Percentiles rank a stretch among this genome's conserved stretches.
Conservation (phyloP, 2,113 vertebrate genomes). For the Nerophis ophidion region DNA sequence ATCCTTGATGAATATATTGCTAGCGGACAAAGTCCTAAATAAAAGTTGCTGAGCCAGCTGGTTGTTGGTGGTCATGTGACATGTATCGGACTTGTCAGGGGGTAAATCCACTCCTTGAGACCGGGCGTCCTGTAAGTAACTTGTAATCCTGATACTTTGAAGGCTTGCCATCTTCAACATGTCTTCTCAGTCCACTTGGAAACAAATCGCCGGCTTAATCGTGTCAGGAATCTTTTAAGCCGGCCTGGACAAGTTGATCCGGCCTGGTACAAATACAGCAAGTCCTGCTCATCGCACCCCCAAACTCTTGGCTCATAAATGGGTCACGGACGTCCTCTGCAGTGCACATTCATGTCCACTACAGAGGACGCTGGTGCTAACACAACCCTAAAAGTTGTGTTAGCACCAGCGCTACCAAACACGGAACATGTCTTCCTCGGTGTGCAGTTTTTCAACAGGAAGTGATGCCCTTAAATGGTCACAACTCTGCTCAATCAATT, state of each 20-base stretch:
- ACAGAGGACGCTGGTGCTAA: no score
- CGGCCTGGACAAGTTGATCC: conserved; percentile 61
- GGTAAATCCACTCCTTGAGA: conserved; percentile 14
- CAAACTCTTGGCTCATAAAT: conserved; percentile 52
- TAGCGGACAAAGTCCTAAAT: no score
- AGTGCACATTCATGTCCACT: no score
- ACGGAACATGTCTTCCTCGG: no score
- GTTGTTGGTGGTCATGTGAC: no score
- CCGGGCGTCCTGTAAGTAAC: conserved; percentile 47
- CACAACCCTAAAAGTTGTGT: no score
- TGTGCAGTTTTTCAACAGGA: no score
- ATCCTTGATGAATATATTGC: no score
- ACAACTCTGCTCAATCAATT: no score
- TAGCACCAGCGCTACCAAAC: no score
- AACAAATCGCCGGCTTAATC: conserved; percentile 62
- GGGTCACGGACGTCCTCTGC: conserved; percentile 36
- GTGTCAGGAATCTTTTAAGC: conserved; percentile 65
- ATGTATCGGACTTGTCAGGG: no score
- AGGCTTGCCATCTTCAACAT: conserved; percentile 55
- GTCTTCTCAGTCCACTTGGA: conserved; percentile 52
- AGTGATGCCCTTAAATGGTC: no score
- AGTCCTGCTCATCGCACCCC: conserved; percentile 60
- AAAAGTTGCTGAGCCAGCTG: neutral
- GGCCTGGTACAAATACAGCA: conserved; percentile 52
- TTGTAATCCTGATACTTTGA: conserved; percentile 62